Evolutionary conservation across 2,888 invertebrate genomes (phyloP), one percentile per base, ranked within the genome.

Genomic region (Agrotis puta): DNA sequence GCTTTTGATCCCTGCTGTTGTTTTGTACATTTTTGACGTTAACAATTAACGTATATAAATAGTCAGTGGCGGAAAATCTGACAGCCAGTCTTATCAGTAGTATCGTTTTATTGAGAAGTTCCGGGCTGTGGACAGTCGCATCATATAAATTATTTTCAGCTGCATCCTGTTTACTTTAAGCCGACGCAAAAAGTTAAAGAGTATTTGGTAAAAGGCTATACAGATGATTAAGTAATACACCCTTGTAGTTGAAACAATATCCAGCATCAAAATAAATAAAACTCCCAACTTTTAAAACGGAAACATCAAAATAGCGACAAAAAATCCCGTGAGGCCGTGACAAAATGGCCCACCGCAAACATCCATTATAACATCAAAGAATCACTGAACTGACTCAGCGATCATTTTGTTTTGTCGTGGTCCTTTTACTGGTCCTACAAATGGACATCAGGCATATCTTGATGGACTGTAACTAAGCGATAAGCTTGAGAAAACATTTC

Each of bases 401-500:
- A 86, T 89, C 83, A 88, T 87, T 85, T 88, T 84, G 77, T 85
- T 74, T 87, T 77, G 86, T 78, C 80, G 85, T 87, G 83, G 83
- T 87, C 88, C 88, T 89, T 91, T 90, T 91, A 88, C 85, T 84
- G 86, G 73, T 84, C 77, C 82, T 85, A 86, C 89, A 88, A 90
- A 89, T 88, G 88, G 88, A 84, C 87, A 83, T 83, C 79, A 75
- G 77, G 74, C 78, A 78, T 88, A 91, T 89, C 89, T 89, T 89
- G 90, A 92, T 92, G 88, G 86, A 83, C 85, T 87, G 86, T 88
- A 70, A 83, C 87, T 78, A 86, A 86, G 87, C 88, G 90, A 90
- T 92, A 90, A 90, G 88, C 90, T 87, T 88, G 87, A 89, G 91
- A 91, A 90, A 88, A 89, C 86, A 88, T 90, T 90, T 88, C 88